Base-by-base conservation (phyloP, 2,888 invertebrate genomes). In the Calameuta pallipes region DNA sequence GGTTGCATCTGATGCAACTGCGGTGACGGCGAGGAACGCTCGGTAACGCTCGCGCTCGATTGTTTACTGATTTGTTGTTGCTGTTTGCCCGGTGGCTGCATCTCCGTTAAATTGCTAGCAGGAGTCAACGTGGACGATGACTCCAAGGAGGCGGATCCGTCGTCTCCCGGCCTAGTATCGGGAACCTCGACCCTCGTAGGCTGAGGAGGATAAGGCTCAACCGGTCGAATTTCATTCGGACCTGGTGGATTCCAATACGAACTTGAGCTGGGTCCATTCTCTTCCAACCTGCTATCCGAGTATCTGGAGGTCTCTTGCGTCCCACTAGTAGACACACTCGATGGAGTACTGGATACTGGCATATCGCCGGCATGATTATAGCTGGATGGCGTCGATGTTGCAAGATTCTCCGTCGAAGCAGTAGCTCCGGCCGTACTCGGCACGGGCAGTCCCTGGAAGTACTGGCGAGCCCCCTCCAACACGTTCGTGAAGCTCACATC, bases 381-480 rank as follows among this genome's bases (percentile, higher is more conserved):
- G 4, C 31, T 34, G 31, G 36, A 56, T 34, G 71, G 75, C 70
- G 78, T 56, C 33, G 77, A 85, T 80, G 81, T 82, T 79, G 83
- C 82, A 34, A 83, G 83, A 75, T 85, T 87, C 69, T 87, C 85
- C 78, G 87, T 87, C 83, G 86, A 85, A 76, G 83, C 85, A 80
- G 86, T 85, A 76, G 91, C 89, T 86, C 92, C 92, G 83, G 92
- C 92, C 88, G 93, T 93, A 89, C 93, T 94, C 79, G 93, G 93
- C 86, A 93, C 92, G 83, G 96, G 96, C 91, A 96, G 93, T 91
- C 96, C 96, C 94, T 96, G 95, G 92, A 96, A 96, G 93, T 95
- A 96, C 93, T 96, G 96, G 91, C 96, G 95, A 91, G 95, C 95
- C 92, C 95, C 96, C 94, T 96, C 95, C 94, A 96, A 93, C 93